Percentiles rank a stretch among this genome's conserved stretches.
Conservation (phyloP, 2,797 vertebrate species). For the Botia kubotai region DNA sequence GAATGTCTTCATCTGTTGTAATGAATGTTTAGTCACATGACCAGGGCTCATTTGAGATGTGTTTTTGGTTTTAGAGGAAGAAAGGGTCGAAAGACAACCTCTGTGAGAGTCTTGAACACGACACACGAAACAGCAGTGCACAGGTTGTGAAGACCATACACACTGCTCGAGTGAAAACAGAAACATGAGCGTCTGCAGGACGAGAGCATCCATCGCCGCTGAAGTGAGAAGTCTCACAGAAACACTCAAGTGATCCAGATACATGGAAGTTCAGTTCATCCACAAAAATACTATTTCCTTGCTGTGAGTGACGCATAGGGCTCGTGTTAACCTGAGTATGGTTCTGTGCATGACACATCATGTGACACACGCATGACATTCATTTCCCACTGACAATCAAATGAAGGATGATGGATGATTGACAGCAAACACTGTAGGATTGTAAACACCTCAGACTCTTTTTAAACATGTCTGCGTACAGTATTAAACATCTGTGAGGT, state of each 20-base stretch:
- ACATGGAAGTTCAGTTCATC: not conserved
- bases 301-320: not conserved
- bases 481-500: constrained; percentile 57
- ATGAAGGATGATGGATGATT: constrained; percentile 55
- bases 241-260: constrained; percentile 31
- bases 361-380: constrained; percentile 1
- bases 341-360: not conserved
- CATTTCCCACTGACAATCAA: constrained; percentile 56
- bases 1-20: no score
- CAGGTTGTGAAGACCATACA: constrained; percentile 82
- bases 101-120: constrained; percentile 71
- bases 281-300: not conserved
- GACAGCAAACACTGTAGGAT: constrained; percentile 1
- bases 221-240: constrained; percentile 19
- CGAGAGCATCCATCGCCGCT: not conserved
- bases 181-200: constrained; percentile 48
- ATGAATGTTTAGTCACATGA: no score
- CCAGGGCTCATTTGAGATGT: not conserved
- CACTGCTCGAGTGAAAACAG: constrained; percentile 45
- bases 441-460: constrained; percentile 3
- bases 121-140: constrained; percentile 71
- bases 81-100: constrained; percentile 84
- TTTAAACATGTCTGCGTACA: constrained; percentile 45
- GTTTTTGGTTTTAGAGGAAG: constrained; percentile 77
- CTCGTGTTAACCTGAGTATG: not conserved